Conservation (phyloP, 1,140 invertebrate genomes). For the Coelopa frigida region DNA sequence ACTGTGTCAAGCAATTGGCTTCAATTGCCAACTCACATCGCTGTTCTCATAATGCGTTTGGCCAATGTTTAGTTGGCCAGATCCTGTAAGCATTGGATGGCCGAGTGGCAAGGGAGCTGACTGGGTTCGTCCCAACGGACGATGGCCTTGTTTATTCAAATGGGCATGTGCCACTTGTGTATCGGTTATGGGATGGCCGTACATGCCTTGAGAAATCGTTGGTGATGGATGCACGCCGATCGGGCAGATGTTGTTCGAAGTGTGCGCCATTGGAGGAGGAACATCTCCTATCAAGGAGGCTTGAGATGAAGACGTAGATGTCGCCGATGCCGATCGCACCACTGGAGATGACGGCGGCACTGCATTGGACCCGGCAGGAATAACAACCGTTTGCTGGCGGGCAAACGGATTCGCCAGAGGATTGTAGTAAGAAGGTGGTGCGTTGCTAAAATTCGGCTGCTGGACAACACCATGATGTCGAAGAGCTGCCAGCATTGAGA, state of each 20-base stretch:
- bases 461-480: conserved; percentile 28
- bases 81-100: conserved; percentile 77
- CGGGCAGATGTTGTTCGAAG: too few relatives aligned
- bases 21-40: conserved; percentile 35
- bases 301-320: conserved; percentile 40
- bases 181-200: conserved; percentile 46
- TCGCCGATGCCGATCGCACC: conserved; percentile 36
- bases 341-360: conserved; percentile 30
- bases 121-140: conserved; percentile 85
- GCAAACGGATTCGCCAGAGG: conserved; percentile 29
- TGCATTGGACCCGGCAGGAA: background rate
- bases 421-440: conserved; percentile 33
- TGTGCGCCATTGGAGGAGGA: conserved; percentile 36
- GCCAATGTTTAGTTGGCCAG: conserved; percentile 31
- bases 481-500: conserved; percentile 27
- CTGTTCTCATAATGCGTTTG: conserved; percentile 58
- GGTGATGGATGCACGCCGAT: too few relatives aligned
- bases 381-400: conserved; percentile 16
- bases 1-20: too few relatives aligned
- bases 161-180: conserved; percentile 58
- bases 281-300: conserved; percentile 36
- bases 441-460: conserved; percentile 5
- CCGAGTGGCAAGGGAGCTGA: conserved; percentile 90
- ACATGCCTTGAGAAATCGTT: conserved; percentile 15
- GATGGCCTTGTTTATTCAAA: conserved; percentile 64